Conservation (phyloP, 2,797 vertebrate species). For the Danio albolineatus region DNA sequence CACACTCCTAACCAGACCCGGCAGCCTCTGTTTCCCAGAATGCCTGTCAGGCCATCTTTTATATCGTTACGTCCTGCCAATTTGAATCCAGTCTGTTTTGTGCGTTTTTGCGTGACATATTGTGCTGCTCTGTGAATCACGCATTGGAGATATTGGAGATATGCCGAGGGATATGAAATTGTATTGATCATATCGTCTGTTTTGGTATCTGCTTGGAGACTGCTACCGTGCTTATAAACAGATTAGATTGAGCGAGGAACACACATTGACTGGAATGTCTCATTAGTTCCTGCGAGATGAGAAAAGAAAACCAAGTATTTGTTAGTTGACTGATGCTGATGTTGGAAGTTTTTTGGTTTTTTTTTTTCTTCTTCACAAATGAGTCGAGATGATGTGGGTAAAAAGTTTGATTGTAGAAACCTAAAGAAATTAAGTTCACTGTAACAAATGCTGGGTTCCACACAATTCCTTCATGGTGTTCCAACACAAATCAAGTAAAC, state of each 20-base stretch:
- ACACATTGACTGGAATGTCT: constrained; percentile 12
- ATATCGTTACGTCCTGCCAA: not conserved
- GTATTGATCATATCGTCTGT: constrained; percentile 11
- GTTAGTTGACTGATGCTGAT: constrained; percentile 2
- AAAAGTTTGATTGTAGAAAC: not conserved
- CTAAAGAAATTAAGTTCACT: no score
- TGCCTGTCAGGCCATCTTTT: constrained; percentile 5
- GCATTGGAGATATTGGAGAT: not conserved
- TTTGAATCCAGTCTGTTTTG: not conserved
- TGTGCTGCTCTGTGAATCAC: not conserved
- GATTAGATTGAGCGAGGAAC: not conserved
- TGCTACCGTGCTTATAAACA: not conserved
- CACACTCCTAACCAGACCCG: constrained; percentile 6
- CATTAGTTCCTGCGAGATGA: constrained; percentile 24
- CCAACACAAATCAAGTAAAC: no score
- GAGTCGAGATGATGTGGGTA: not conserved
- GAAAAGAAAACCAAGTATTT: constrained; percentile 20
- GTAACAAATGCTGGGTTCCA: no score
- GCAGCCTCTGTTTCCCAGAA: constrained; percentile 2
- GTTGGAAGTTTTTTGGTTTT: constrained; percentile 1
- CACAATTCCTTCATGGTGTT: no score
- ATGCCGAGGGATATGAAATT: not conserved
- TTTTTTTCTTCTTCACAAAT: not conserved
- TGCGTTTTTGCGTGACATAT: not conserved
- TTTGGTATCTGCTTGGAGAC: constrained; percentile 11